phyloP scores from a whole-genome alignment of 2,888 invertebrate genomes.

The Diaprepes abbreviatus region DNA sequence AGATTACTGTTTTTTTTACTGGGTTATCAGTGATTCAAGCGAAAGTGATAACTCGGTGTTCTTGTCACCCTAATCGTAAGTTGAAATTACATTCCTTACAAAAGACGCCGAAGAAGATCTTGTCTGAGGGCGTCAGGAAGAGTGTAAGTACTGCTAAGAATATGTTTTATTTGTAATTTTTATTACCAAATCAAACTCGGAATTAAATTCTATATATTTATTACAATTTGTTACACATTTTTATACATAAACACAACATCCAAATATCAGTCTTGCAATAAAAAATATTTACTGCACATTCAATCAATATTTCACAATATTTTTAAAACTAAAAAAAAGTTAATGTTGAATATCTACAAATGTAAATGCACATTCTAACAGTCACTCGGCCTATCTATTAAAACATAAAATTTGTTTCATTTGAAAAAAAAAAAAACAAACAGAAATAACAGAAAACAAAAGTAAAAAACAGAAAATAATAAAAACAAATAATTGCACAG shows the following conservation, averaged over 20 bases:
- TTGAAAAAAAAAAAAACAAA: constrained; percentile 47
- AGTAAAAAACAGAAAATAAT: constrained; percentile 35
- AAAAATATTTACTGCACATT: constrained; percentile 58
- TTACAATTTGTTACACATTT: constrained; percentile 59
- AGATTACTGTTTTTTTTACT: too few species aligned
- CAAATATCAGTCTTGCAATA: constrained; percentile 68
- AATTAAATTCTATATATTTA: constrained; percentile 46
- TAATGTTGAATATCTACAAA: constrained; percentile 56
- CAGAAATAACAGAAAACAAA: constrained; percentile 49
- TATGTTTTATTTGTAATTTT: too few species aligned
- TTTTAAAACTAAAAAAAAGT: constrained; percentile 48
- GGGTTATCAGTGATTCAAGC: too few species aligned
- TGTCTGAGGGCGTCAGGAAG: too few species aligned
- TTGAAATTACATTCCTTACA: too few species aligned
- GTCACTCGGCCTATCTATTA: constrained; percentile 67
- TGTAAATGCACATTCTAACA: constrained; percentile 68
- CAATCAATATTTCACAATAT: constrained; percentile 49
- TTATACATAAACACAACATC: constrained; percentile 66
- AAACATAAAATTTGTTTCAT: constrained; percentile 49
- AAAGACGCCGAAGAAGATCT: too few species aligned
- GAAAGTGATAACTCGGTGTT: too few species aligned
- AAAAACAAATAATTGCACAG: constrained; percentile 53
- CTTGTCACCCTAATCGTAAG: too few species aligned
- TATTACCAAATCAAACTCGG: background rate
- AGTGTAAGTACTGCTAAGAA: too few species aligned